phyloP scores from a whole-genome alignment of 2,113 vertebrate species.

The Cardinalis cardinalis region DNA sequence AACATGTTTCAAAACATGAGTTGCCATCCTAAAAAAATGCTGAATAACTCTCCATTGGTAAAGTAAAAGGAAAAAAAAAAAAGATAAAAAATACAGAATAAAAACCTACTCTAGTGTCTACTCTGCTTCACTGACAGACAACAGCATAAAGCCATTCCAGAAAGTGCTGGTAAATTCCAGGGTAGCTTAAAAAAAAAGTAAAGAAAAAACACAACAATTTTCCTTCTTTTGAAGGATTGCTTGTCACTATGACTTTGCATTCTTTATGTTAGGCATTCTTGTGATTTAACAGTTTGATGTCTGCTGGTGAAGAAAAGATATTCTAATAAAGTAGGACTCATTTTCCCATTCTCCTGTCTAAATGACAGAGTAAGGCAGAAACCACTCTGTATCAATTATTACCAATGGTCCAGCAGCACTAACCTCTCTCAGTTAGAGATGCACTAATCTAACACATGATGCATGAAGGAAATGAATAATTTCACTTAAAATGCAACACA shows the following conservation, averaged over 20 bases:
- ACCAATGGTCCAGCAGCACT: neutral
- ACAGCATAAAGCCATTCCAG: neutral
- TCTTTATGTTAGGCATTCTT: neutral
- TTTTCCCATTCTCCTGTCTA: neutral
- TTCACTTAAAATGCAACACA: neutral
- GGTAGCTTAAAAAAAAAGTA: neutral
- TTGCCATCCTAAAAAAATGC: neutral
- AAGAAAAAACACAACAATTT: neutral
- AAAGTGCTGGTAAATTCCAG: neutral
- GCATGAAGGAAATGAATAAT: neutral
- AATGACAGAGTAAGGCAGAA: neutral
- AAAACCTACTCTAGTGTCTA: neutral
- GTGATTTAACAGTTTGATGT: neutral
- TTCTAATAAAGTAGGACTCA: neutral
- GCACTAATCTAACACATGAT: neutral
- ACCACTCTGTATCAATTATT: neutral
- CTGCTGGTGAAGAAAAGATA: neutral
- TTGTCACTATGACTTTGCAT: neutral
- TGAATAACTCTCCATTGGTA: neutral
- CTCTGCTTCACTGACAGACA: neutral
- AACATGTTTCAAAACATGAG: neutral
- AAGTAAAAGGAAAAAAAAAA: neutral
- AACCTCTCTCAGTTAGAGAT: neutral
- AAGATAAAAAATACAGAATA: neutral
- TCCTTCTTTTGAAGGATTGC: neutral